Evolutionary conservation across 53 echinoderm and acorn worm species (phyloP).

Genomic region (Zoroaster sp.): DNA sequence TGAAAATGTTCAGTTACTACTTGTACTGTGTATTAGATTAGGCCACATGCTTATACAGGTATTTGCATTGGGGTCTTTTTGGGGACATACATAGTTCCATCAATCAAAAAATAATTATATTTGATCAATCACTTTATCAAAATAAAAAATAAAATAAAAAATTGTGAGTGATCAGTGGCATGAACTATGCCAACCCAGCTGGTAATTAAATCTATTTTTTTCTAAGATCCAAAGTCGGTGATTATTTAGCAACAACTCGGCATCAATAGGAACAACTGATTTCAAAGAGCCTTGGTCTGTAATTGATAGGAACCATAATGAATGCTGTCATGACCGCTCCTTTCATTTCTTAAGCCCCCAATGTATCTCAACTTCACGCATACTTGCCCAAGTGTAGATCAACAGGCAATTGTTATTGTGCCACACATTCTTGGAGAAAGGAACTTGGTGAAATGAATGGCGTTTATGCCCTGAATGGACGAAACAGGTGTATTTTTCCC

Average conservation of each 20-base stretch:
- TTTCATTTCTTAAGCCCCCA: conserved; percentile 21
- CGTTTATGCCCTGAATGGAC: conserved; percentile 37
- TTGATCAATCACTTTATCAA: background rate
- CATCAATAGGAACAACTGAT: background rate
- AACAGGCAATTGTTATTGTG: conserved; percentile 24
- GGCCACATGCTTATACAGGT: too few relatives aligned
- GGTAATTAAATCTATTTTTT: background rate
- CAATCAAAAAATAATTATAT: background rate
- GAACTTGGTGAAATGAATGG: conserved; percentile 5
- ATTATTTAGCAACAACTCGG: background rate
- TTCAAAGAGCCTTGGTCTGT: background rate
- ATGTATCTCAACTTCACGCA: conserved; percentile 55
- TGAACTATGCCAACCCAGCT: background rate
- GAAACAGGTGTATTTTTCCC: conserved; percentile 52
- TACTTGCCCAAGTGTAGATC: conserved; percentile 52
- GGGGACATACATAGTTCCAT: background rate
- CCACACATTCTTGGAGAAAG: conserved; percentile 17
- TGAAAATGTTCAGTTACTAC: too few relatives aligned
- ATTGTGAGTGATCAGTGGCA: background rate
- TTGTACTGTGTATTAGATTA: too few relatives aligned
- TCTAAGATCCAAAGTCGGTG: background rate
- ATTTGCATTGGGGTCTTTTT: background rate
- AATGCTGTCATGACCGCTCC: conserved; percentile 38
- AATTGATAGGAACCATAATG: conserved; percentile 41
- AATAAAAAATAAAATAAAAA: background rate